phyloP scores from a whole-genome alignment of 1,140 invertebrate genomes.

The Zophobas atratus region DNA sequence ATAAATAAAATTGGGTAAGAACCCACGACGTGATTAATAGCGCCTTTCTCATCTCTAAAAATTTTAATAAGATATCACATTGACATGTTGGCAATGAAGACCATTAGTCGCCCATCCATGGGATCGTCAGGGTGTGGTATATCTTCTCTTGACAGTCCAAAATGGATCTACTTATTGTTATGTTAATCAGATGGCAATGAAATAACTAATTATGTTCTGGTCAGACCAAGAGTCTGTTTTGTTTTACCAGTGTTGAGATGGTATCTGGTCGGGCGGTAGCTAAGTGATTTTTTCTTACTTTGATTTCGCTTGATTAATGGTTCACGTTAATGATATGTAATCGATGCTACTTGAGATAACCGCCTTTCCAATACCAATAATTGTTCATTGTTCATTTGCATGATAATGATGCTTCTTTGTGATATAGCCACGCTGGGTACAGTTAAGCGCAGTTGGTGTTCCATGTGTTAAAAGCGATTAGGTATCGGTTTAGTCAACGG shows the following conservation, averaged over 20 bases:
- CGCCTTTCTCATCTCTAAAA: not conserved
- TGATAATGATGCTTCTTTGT: slow-evolving; percentile 26
- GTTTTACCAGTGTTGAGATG: slow-evolving; percentile 51
- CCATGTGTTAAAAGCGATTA: slow-evolving; percentile 32
- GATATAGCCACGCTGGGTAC: slow-evolving; percentile 8
- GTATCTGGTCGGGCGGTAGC: slow-evolving; percentile 42
- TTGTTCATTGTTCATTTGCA: slow-evolving; percentile 39
- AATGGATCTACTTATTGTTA: slow-evolving; percentile 52
- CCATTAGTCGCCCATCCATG: slow-evolving; percentile 16
- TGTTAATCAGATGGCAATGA: slow-evolving; percentile 53
- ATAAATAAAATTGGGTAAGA: not conserved
- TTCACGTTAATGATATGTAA: slow-evolving; percentile 44
- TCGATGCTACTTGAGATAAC: slow-evolving; percentile 43
- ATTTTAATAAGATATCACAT: slow-evolving; percentile 20
- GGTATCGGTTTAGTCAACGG: slow-evolving; percentile 9
- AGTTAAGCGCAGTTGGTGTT: not conserved
- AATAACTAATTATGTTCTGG: slow-evolving; percentile 51
- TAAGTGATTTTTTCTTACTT: slow-evolving; percentile 49
- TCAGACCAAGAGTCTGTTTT: slow-evolving; percentile 44
- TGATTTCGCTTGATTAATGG: slow-evolving; percentile 46
- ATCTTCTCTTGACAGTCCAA: slow-evolving; percentile 43
- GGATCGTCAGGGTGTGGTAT: slow-evolving; percentile 44
- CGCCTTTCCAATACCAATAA: slow-evolving; percentile 38
- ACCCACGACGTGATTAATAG: not conserved
- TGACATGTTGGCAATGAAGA: slow-evolving; percentile 13